Percentiles rank a stretch among this genome's conserved stretches.
These are phyloP conservation scores for Apotomis turbidana DNA, from an alignment of 2,888 invertebrate species.

Conservation along the genomic window DNA sequence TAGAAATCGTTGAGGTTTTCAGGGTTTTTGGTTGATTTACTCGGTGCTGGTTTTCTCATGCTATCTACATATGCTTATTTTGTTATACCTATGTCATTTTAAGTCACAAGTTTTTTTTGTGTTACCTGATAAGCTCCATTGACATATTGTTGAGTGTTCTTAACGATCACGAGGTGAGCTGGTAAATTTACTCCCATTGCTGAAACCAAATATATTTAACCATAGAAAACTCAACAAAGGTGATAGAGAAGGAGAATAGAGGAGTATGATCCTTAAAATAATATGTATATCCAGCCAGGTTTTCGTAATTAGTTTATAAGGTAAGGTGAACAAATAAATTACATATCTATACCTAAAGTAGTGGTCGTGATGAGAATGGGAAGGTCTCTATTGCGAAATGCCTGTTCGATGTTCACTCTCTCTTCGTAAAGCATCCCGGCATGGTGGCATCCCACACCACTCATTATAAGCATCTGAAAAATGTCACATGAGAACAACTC, in stretches of 20 bases:
- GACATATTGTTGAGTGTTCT: slow-evolving; percentile 89
- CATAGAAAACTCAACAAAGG: background rate
- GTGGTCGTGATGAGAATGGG: slow-evolving; percentile 89
- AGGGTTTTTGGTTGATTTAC: too few relatives aligned
- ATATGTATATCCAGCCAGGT: too few relatives aligned
- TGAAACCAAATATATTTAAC: slow-evolving; percentile 51
- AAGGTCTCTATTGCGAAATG: slow-evolving; percentile 86
- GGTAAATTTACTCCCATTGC: slow-evolving; percentile 94
- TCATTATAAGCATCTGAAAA: slow-evolving; percentile 72
- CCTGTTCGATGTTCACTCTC: slow-evolving; percentile 85
- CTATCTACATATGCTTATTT: too few relatives aligned
- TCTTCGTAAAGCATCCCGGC: slow-evolving; percentile 89
- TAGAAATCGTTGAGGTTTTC: too few relatives aligned
- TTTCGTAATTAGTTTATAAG: too few relatives aligned
- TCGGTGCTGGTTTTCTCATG: too few relatives aligned
- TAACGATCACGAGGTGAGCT: slow-evolving; percentile 91
- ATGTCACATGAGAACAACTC: background rate
- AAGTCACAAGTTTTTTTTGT: too few relatives aligned
- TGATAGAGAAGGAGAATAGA: too few relatives aligned
- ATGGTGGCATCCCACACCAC: slow-evolving; percentile 91
- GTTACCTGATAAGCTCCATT: slow-evolving; percentile 81
- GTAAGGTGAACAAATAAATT: background rate
- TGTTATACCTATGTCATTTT: too few relatives aligned
- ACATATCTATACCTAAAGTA: slow-evolving; percentile 78
- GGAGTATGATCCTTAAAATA: too few relatives aligned